These are phyloP conservation scores for Cossypha polioptera DNA, from an alignment of 2,797 vertebrate species.

Conservation along the genomic window DNA sequence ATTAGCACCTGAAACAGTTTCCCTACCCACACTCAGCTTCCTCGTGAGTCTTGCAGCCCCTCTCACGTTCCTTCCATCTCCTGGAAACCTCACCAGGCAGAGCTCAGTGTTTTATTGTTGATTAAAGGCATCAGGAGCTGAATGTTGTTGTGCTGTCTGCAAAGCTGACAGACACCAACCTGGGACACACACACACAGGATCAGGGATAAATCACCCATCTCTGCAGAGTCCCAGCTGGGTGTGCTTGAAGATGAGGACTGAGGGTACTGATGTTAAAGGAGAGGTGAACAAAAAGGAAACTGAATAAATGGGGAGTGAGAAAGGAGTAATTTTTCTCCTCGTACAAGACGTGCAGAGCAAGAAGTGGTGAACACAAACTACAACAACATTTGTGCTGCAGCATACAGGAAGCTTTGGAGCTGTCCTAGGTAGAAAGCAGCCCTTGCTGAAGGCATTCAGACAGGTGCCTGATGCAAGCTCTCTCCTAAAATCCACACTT, in stretches of 20 bases:
- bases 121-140: background rate
- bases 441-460: background rate
- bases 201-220: no score
- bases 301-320: accelerated
- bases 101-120: background rate
- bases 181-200: accelerated
- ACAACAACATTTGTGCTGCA: background rate
- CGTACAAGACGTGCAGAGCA: accelerated
- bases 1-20: background rate
- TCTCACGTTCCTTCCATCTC: background rate
- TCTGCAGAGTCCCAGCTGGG: background rate
- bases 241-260: background rate
- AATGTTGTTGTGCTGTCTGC: background rate
- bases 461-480: background rate
- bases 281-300: background rate
- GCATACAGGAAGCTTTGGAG: background rate
- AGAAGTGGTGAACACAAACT: background rate
- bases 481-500: background rate
- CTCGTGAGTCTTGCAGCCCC: background rate
- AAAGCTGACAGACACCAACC: accelerated
- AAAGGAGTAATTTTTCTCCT: background rate
- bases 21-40: background rate
- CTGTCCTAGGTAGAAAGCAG: background rate
- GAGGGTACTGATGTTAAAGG: background rate
- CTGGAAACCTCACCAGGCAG: background rate